Conservation (phyloP, 2,888 invertebrate genomes). For the Amorpha juglandis region DNA sequence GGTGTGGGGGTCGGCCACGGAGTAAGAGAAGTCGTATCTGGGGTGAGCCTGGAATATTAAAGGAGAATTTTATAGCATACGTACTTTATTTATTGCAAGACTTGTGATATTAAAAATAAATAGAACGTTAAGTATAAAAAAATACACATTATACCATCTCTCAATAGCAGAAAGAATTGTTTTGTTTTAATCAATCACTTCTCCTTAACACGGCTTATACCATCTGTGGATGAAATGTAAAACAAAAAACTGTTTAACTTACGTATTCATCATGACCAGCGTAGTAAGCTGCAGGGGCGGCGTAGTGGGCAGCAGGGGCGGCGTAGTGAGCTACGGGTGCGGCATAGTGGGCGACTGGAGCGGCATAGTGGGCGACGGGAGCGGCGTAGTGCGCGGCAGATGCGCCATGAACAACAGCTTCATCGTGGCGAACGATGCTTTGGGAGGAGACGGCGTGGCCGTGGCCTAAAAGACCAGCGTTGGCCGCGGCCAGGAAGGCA, state of each 20-base stretch:
- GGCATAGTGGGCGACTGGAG: slow-evolving; percentile 39
- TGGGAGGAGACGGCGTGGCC: slow-evolving; percentile 66
- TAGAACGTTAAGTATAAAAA: too few species aligned
- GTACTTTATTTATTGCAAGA: not conserved
- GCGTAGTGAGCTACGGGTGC: slow-evolving; percentile 44
- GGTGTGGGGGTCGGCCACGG: slow-evolving; percentile 82
- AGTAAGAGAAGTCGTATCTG: slow-evolving; percentile 78
- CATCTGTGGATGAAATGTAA: not conserved
- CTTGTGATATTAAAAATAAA: too few species aligned
- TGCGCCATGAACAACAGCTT: slow-evolving; percentile 42
- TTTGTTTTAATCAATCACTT: not conserved
- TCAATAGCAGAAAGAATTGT: too few species aligned
- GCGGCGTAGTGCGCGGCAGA: slow-evolving; percentile 45
- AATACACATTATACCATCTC: too few species aligned
- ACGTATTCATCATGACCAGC: slow-evolving; percentile 43
- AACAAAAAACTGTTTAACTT: slow-evolving; percentile 27
- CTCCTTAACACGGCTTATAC: not conserved
- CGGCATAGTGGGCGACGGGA: slow-evolving; percentile 42
- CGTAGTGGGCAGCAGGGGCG: slow-evolving; percentile 36
- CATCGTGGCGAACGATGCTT: slow-evolving; percentile 68
- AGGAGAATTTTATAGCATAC: not conserved
- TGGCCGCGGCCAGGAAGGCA: slow-evolving; percentile 67
- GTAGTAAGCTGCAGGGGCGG: slow-evolving; percentile 42
- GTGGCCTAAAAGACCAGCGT: slow-evolving; percentile 68
- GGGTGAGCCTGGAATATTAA: slow-evolving; percentile 60